Conservation (phyloP, 2,113 vertebrate species). For the Melospiza georgiana region DNA sequence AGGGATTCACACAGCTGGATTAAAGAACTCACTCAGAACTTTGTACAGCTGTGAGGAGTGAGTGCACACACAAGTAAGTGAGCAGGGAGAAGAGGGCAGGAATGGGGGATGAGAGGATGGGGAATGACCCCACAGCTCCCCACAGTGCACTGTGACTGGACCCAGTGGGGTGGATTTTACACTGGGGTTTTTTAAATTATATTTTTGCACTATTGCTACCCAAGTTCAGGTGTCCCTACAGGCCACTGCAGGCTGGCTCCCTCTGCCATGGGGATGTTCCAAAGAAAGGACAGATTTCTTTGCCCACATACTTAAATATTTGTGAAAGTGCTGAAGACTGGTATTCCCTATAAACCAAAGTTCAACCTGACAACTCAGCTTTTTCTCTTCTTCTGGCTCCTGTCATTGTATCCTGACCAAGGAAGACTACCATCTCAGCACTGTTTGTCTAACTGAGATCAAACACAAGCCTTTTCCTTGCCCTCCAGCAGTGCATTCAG, state of each 20-base stretch:
- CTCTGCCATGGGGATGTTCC: not conserved
- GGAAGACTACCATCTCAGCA: not conserved
- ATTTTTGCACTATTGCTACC: not conserved
- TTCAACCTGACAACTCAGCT: not conserved
- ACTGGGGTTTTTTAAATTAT: not conserved
- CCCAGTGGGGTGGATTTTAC: not conserved
- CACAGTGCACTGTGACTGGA: not conserved
- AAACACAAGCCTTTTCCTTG: not conserved
- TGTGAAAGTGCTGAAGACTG: not conserved
- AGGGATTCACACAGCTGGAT: not conserved
- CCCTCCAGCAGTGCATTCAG: not conserved
- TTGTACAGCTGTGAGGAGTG: accelerated
- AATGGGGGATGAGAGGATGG: not conserved
- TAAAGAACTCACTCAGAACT: not conserved
- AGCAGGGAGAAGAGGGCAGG: not conserved
- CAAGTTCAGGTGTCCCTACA: not conserved
- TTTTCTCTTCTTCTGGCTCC: not conserved
- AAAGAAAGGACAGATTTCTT: not conserved
- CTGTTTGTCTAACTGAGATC: not conserved
- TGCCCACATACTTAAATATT: not conserved
- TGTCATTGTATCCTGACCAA: not conserved
- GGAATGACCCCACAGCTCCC: not conserved
- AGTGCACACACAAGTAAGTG: not conserved
- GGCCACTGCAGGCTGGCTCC: not conserved
- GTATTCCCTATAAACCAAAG: not conserved